Evolutionary conservation across 2,888 invertebrate species (phyloP).

Genomic region (Drosophila bunnanda): DNA sequence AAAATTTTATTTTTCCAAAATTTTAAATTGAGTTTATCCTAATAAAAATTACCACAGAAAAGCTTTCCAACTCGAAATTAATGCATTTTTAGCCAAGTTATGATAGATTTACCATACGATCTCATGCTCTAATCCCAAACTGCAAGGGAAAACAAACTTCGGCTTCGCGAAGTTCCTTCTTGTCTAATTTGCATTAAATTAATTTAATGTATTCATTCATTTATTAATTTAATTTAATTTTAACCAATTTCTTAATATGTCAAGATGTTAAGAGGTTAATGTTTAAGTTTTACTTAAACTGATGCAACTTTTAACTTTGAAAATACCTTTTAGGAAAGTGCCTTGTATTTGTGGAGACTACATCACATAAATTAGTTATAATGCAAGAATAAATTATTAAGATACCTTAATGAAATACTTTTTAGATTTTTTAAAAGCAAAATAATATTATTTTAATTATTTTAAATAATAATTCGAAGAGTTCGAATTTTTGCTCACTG

Average conservation of each 20-base stretch:
- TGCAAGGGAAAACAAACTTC: no score
- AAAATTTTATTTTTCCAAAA: no score
- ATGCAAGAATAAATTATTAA: background rate
- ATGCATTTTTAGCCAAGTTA: no score
- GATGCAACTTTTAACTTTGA: background rate
- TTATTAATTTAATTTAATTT: background rate
- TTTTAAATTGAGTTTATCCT: no score
- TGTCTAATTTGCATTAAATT: background rate
- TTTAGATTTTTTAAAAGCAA: background rate
- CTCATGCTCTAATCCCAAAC: no score
- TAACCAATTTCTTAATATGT: background rate
- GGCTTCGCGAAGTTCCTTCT: no score
- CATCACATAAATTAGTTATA: background rate
- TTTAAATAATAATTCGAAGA: background rate
- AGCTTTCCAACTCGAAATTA: no score
- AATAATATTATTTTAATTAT: background rate
- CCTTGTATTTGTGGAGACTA: slow-evolving; percentile 3
- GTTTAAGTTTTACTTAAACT: background rate
- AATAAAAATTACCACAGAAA: no score
- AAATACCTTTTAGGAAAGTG: slow-evolving; percentile 2
- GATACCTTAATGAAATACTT: background rate
- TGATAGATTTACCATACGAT: no score
- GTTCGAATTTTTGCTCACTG: background rate
- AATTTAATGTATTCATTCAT: background rate
- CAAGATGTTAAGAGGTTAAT: background rate